Evolutionary conservation across 1,140 invertebrate species (phyloP).

Genomic region (Holotrichia oblita): DNA sequence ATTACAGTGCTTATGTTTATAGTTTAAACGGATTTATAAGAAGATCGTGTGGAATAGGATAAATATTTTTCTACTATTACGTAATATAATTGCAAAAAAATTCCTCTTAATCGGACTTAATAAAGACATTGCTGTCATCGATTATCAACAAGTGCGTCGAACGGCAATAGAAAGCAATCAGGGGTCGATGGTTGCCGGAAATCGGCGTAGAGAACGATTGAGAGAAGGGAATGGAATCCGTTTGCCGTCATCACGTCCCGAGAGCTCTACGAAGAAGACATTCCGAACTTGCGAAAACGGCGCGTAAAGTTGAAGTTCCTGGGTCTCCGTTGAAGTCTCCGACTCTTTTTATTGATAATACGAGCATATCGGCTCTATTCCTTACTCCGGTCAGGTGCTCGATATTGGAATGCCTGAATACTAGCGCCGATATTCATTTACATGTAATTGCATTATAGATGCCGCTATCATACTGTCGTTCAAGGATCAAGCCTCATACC

Average conservation of each 20-base stretch:
- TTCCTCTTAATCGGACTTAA: background rate
- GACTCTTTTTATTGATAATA: slow-evolving; percentile 30
- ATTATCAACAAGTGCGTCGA: slow-evolving; percentile 25
- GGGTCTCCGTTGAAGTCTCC: background rate
- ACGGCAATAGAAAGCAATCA: background rate
- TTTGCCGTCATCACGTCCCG: slow-evolving; percentile 14
- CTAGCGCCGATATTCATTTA: slow-evolving; percentile 57
- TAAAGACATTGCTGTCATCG: background rate
- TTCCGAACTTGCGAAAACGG: slow-evolving; percentile 10
- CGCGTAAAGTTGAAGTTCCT: slow-evolving; percentile 6
- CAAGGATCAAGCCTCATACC: slow-evolving; percentile 4
- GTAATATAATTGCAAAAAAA: background rate
- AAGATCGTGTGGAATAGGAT: no score
- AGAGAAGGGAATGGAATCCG: slow-evolving; percentile 6
- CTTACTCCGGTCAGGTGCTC: slow-evolving; percentile 52
- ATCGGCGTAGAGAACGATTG: background rate
- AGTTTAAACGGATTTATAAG: no score
- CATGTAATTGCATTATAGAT: slow-evolving; percentile 57
- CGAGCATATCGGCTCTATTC: slow-evolving; percentile 40
- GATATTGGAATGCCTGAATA: slow-evolving; percentile 57
- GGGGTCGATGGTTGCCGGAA: background rate
- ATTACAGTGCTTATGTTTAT: no score
- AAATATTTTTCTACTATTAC: background rate
- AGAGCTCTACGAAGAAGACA: background rate
- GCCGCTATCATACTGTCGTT: slow-evolving; percentile 35